A percentile compares a stretch with the other conserved stretches of the same genome.
phyloP scores from a whole-genome alignment of 2,888 invertebrate species.

The Nomada fabriciana region DNA sequence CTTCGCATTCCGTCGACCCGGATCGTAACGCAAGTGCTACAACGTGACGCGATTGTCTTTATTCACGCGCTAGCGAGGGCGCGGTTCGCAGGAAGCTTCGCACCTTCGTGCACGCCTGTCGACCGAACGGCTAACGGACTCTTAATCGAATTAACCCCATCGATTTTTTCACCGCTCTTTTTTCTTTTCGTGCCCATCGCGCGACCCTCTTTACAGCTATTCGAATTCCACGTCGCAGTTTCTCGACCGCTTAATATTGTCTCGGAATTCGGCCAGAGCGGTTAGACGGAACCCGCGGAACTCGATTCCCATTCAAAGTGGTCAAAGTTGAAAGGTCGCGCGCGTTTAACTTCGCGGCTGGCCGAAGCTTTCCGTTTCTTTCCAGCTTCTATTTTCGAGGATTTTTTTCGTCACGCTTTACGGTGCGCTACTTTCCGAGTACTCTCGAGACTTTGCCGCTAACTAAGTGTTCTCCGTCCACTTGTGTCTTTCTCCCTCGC shows the following conservation, averaged over 20 bases:
- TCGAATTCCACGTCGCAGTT: neutral
- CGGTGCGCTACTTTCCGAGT: constrained; percentile 61
- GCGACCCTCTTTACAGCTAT: constrained; percentile 10
- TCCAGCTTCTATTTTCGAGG: constrained; percentile 36
- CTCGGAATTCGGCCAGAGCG: neutral
- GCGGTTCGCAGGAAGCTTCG: constrained; percentile 45
- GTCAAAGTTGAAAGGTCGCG: constrained; percentile 10
- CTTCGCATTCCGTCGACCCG: constrained; percentile 1
- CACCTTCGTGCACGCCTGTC: constrained; percentile 45
- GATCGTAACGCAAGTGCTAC: neutral
- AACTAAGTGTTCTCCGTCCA: constrained; percentile 67
- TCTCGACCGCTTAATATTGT: constrained; percentile 2
- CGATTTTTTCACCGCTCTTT: constrained; percentile 65
- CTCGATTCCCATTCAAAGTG: neutral
- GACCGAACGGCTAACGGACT: constrained; percentile 56
- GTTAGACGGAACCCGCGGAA: neutral
- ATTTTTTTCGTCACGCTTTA: constrained; percentile 58
- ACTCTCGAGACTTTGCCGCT: constrained; percentile 62
- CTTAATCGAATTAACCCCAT: constrained; percentile 77
- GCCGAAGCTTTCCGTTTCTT: constrained; percentile 12
- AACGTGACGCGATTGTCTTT: constrained; percentile 22
- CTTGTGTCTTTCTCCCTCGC: constrained; percentile 31
- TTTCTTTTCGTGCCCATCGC: constrained; percentile 10
- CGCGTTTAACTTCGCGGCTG: constrained; percentile 9
- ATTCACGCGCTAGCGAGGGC: constrained; percentile 27